Base-by-base conservation (phyloP, 2,113 vertebrate species). In the Falcunculus frontatus region DNA sequence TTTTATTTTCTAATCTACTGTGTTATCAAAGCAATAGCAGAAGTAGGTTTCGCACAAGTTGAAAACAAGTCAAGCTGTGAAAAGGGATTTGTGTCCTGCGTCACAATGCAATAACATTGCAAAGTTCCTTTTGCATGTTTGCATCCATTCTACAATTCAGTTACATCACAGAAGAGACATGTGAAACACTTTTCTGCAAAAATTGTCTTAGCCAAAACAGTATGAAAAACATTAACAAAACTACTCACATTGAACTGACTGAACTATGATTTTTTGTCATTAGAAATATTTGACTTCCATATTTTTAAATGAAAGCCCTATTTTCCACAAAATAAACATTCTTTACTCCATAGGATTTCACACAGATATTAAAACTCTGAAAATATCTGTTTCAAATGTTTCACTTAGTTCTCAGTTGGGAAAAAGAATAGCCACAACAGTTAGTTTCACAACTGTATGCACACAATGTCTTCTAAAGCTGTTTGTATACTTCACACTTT, bases 401-500 rank as follows among this genome's bases (percentile, higher is more conserved):
- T 81, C 16, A 32, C 17, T 57, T 50, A 27, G 7, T 33, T 94
- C 84, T 76, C 20, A 53, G 6, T 27, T 59, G 12, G 6, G 3
- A 1, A 6, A 37, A 41, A 78, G 49, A 26, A 22, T 6, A 50
- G 1, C 11, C 4, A 18, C 15, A 52, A 13, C 16, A 64, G 5
- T 37, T 88, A 53, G 53, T 87, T 87, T 70, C 46, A 60, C 4
- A 68, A 22, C 5, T 32, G 9, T 57, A 44, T 32, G 47, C 42
- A 44, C 13, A 81, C 17, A 35, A 6, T 30, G 4, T 65, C 25
- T 84, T 87, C 37, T 82, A 84, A 77, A 85, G 32, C 20, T 57
- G 7, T 32, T 91, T 30, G 7, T 64, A 93, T 97, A 96, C 72
- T 87, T 93, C 75, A 84, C 41, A 76, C 39, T 95, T 92, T 93